Percentiles rank a stretch among this genome's conserved stretches.
Evolutionary conservation across 2,888 invertebrate species (phyloP).

Genomic region (Lumbricus terrestris): DNA sequence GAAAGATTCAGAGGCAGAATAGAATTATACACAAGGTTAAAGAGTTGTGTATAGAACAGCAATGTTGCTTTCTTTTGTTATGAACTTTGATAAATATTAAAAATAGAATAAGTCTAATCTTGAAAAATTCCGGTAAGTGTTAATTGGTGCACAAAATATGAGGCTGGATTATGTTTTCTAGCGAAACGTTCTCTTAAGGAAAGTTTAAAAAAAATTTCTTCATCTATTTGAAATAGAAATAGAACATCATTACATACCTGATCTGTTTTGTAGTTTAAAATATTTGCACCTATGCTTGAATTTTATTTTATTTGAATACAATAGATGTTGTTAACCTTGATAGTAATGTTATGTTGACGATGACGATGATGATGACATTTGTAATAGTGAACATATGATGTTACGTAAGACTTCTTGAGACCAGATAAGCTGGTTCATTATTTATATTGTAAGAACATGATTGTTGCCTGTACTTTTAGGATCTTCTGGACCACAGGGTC

Average conservation of each 20-base stretch:
- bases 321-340: not conserved
- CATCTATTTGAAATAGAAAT: not conserved
- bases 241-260: not conserved
- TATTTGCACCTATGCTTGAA: not conserved
- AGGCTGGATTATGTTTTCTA: not conserved
- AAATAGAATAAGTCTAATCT: not conserved
- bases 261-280: not conserved
- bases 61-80: not conserved
- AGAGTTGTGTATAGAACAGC: not conserved
- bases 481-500: conserved; percentile 22
- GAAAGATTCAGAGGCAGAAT: not conserved
- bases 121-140: not conserved
- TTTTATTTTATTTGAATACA: not conserved
- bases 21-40: not conserved
- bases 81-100: not conserved
- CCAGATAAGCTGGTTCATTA: not conserved
- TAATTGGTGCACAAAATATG: not conserved
- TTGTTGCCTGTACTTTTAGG: not conserved
- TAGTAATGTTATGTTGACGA: not conserved
- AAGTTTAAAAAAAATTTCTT: not conserved
- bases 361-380: not conserved
- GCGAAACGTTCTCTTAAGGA: not conserved
- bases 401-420: not conserved
- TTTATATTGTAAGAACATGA: not conserved
- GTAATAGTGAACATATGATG: not conserved